These are phyloP conservation scores for Micromesistius poutassou DNA, from an alignment of 2,797 vertebrate species.

Conservation along the genomic window DNA sequence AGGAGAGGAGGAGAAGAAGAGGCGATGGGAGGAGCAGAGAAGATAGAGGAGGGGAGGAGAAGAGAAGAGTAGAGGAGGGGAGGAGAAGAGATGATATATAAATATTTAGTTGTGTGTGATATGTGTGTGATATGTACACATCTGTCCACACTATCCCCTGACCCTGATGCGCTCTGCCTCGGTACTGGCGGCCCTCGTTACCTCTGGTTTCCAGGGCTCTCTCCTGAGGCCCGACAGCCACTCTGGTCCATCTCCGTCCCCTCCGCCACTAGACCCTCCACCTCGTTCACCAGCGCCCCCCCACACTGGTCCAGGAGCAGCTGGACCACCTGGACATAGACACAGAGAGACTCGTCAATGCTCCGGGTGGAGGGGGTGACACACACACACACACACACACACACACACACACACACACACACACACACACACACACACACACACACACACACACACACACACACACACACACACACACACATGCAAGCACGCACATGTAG, in stretches of 20 bases:
- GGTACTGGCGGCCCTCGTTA: conserved; percentile 35
- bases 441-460: conserved; percentile 3
- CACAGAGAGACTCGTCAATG: not conserved
- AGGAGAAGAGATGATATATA: too few relatives aligned
- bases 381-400: not conserved
- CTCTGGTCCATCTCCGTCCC: conserved; percentile 67
- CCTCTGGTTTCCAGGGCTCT: conserved; percentile 77
- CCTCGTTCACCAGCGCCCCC: conserved; percentile 62
- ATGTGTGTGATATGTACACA: too few relatives aligned
- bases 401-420: not conserved
- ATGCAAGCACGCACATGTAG: not conserved
- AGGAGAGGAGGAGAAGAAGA: too few relatives aligned
- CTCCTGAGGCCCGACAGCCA: conserved; percentile 77
- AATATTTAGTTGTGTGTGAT: too few relatives aligned
- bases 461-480: not conserved
- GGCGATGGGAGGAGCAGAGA: too few relatives aligned
- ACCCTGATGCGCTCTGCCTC: too few relatives aligned
- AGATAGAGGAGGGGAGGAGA: not conserved
- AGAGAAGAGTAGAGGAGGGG: too few relatives aligned
- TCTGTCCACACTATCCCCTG: not conserved
- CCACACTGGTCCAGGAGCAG: conserved; percentile 83
- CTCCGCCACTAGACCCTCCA: conserved; percentile 52
- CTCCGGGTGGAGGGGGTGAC: too few relatives aligned
- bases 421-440: not conserved
- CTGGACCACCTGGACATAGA: conserved; percentile 75